Evolutionary conservation across 2,113 vertebrate genomes (phyloP).

Genomic region (Daphoenositta chrysoptera): DNA sequence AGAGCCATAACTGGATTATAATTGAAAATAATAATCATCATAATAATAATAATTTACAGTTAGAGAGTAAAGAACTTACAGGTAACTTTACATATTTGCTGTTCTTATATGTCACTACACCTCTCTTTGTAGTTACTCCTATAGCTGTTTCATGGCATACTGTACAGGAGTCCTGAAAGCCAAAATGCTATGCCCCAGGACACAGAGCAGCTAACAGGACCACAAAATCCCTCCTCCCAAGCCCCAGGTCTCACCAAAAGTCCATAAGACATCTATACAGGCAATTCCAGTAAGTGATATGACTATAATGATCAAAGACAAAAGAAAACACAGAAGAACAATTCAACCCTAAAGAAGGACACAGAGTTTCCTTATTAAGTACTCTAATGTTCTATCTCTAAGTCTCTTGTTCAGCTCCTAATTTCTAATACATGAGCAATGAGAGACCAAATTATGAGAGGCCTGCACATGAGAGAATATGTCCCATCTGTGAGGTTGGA

Average conservation of each 20-base stretch:
- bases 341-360: not conserved
- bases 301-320: not conserved
- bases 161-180: not conserved
- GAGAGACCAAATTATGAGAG: not conserved
- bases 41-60: not conserved
- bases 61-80: not conserved
- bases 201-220: not conserved
- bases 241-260: not conserved
- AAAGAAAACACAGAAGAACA: not conserved
- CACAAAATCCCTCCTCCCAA: not conserved
- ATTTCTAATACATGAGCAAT: not conserved
- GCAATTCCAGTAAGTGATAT: not conserved
- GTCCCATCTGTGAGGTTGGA: not conserved
- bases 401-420: not conserved
- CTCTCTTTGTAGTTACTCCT: not conserved
- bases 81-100: not conserved
- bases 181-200: not conserved
- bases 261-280: not conserved
- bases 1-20: not conserved
- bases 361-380: not conserved
- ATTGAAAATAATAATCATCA: not conserved
- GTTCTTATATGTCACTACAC: not conserved
- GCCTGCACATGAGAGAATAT: not conserved
- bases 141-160: not conserved
- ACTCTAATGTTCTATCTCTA: not conserved